Evolutionary conservation across 1,140 invertebrate genomes (phyloP).

Genomic region (Achatina immaculata): DNA sequence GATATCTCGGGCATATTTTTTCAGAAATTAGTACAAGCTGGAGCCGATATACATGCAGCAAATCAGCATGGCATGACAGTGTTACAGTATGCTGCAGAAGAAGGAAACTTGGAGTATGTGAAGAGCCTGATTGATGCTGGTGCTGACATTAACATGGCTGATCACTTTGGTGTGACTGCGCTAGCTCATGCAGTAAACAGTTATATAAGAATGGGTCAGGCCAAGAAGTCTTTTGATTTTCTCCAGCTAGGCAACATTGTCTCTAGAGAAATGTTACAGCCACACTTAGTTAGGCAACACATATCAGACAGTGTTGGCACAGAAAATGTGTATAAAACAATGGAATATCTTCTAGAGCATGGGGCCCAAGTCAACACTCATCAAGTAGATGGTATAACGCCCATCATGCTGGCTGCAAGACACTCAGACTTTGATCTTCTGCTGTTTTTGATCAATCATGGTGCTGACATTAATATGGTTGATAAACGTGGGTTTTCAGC

Average conservation of each 20-base stretch:
- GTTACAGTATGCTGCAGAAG: background rate
- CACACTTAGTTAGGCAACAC: no score
- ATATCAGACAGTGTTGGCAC: no score
- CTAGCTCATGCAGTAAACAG: background rate
- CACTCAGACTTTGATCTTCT: background rate
- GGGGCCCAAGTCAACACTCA: background rate
- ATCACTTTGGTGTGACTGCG: background rate
- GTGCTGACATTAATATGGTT: background rate
- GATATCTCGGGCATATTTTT: background rate
- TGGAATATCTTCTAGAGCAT: background rate
- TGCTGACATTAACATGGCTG: background rate
- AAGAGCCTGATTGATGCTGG: background rate
- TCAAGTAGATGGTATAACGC: background rate
- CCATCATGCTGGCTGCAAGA: background rate
- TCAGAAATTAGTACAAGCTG: background rate
- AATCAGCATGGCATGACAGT: background rate
- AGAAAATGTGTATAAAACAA: background rate
- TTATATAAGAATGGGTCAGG: no score
- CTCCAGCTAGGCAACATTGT: no score
- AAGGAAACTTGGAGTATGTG: background rate
- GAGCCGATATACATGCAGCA: background rate
- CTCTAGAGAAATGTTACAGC: no score
- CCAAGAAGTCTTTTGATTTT: no score
- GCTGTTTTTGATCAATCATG: background rate
- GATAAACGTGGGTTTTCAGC: background rate